These are phyloP conservation scores for Unio delphinus DNA, from an alignment of 2,888 invertebrate genomes.

Conservation along the genomic window DNA sequence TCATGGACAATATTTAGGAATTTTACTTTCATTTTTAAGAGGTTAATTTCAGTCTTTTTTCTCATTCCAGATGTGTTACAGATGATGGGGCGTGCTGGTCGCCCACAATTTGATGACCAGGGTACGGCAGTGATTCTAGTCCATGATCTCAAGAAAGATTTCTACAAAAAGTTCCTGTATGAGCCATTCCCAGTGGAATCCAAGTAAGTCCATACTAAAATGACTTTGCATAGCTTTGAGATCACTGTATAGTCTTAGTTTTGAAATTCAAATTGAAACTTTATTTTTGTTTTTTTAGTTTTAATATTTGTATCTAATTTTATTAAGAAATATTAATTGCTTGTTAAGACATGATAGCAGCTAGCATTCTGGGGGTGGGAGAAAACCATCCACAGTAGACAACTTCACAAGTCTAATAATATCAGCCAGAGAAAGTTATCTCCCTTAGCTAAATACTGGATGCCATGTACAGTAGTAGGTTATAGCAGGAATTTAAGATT, in stretches of 20 bases:
- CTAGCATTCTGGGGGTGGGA: not conserved
- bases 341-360: not conserved
- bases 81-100: slow-evolving; percentile 99
- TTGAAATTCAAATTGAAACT: too few relatives aligned
- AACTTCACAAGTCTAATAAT: too few relatives aligned
- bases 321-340: not conserved
- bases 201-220: slow-evolving; percentile 61
- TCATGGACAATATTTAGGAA: not conserved
- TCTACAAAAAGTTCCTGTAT: slow-evolving; percentile 98
- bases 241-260: too few relatives aligned
- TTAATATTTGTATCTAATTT: too few relatives aligned
- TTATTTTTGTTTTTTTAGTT: too few relatives aligned
- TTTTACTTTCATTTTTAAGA: not conserved
- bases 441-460: too few relatives aligned
- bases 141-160: slow-evolving; percentile 97
- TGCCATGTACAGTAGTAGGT: too few relatives aligned
- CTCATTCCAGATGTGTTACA: slow-evolving; percentile 87
- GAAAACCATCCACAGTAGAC: not conserved
- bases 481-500: too few relatives aligned
- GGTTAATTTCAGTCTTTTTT: not conserved
- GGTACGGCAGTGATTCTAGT: slow-evolving; percentile 81
- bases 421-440: too few relatives aligned
- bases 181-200: slow-evolving; percentile 99
- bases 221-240: too few relatives aligned
- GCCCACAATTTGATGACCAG: slow-evolving; percentile 96